Evolutionary conservation across 1,140 invertebrate species (phyloP).

Genomic region (Lamellibrachia luymesi): DNA sequence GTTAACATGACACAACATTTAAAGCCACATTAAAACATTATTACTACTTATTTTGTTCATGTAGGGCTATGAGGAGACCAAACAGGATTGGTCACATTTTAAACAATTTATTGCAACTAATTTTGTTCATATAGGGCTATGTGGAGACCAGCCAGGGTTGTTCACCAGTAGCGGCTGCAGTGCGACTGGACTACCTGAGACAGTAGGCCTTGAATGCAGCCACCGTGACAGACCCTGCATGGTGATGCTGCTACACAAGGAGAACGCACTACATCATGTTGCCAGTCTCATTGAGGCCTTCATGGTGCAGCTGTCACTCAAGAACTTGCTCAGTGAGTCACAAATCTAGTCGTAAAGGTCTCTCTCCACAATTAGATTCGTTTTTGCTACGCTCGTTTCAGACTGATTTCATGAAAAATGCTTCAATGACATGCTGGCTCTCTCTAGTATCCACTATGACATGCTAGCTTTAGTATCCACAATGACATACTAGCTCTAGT

Average conservation of each 20-base stretch:
- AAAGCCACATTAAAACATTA: no score
- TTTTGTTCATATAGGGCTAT: neutral
- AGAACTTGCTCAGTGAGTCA: slow-evolving; percentile 33
- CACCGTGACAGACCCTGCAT: slow-evolving; percentile 32
- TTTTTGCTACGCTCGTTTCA: no score
- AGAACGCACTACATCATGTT: slow-evolving; percentile 49
- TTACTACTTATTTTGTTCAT: no score
- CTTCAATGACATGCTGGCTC: no score
- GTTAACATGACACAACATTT: no score
- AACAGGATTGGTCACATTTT: neutral
- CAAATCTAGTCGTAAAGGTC: neutral
- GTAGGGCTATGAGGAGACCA: no score
- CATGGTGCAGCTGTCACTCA: slow-evolving; percentile 46
- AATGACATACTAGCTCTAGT: no score
- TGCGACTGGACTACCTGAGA: neutral
- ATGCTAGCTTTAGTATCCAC: no score
- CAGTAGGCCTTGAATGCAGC: neutral
- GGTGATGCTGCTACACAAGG: slow-evolving; percentile 44
- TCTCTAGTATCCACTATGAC: no score
- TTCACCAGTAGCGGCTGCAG: neutral
- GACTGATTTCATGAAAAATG: no score
- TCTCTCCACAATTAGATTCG: no score
- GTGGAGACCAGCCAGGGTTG: neutral
- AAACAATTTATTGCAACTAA: neutral
- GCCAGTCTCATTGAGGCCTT: slow-evolving; percentile 48